Percentiles rank a stretch among this genome's conserved stretches.
Evolutionary conservation across 2,797 vertebrate genomes (phyloP).

Genomic region (Enoplosus armatus): DNA sequence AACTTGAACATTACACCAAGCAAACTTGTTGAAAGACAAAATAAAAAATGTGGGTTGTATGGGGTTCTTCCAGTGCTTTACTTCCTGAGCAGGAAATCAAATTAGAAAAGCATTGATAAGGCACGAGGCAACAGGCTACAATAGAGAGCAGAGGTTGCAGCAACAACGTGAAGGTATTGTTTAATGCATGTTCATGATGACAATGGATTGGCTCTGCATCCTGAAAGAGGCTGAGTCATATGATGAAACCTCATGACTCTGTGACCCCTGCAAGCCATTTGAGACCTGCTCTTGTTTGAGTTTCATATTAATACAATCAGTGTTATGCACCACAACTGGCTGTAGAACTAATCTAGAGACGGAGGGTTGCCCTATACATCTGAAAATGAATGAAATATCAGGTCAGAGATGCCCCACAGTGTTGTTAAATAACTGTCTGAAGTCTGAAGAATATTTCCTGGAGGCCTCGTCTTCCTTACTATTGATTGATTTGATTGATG

Average conservation of each 20-base stretch:
- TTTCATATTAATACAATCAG: neutral
- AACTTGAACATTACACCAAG: neutral
- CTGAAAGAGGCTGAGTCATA: slow-evolving; percentile 37
- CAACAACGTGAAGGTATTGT: neutral
- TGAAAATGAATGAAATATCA: neutral
- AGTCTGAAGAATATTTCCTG: neutral
- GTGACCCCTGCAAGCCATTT: neutral
- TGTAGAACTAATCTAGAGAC: neutral
- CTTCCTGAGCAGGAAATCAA: neutral
- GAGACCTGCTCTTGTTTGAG: neutral
- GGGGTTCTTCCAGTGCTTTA: neutral
- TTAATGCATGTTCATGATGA: slow-evolving; percentile 30
- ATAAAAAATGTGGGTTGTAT: neutral
- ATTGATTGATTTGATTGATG: neutral
- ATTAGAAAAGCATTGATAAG: slow-evolving; percentile 17
- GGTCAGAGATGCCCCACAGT: neutral
- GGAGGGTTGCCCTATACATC: neutral
- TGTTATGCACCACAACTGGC: neutral
- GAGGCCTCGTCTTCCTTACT: neutral
- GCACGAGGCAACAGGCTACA: neutral
- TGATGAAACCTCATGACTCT: slow-evolving; percentile 46
- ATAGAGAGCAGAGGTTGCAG: neutral
- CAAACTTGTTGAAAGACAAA: neutral
- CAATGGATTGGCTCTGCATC: neutral
- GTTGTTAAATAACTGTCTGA: neutral